Evolutionary conservation across 2,797 vertebrate genomes (phyloP), one percentile per base, ranked within the genome.

Genomic region (Mormyrops attenuatus): DNA sequence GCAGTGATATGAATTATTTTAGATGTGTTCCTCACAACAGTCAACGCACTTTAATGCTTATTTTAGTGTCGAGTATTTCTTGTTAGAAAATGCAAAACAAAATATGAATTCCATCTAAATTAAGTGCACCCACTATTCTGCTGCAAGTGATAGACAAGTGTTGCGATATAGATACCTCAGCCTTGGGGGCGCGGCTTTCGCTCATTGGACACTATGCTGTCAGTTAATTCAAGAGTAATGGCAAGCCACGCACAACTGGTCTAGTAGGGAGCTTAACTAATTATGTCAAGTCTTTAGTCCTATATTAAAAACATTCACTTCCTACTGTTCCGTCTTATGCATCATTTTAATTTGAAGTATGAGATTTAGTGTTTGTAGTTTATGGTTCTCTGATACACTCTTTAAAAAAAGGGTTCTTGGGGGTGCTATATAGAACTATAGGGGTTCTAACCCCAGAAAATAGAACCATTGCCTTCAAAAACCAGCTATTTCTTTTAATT

Each of bases 71-170:
- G 47, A 44, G 11, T 20, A 63, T 90, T 30, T 82, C 89, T 38
- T 63, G 17, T 11, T n/a, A 80, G 15, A 50, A 15, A 77, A 49
- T 89, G 2, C 85, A 66, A 9, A 53, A 60, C 80, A 85, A 44
- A 52, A 47, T 49, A 49, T 15, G 11, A 20, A 87, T 15, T 30
- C 20, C 5, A 57, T 47, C 41, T 84, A 84, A 84, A 9, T 50
- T 84, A 22, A 47, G 41, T 47, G 20, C 13, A 17, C 30, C 50
- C 85, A 50, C 85, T 22, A 86, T 86, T 90, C 90, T 86, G 88
- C 91, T 77, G 63, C 89, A 91, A 92, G 88, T 93, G 93, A 91
- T 92, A 91, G 20, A 15, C 38, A 44, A 63, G 88, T 82, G 90
- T 26, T 85, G 94, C 91, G 88, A 53, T 86, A 94, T 92, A 93